phyloP scores from a whole-genome alignment of 2,113 vertebrate species.

The Apaloderma vittatum region DNA sequence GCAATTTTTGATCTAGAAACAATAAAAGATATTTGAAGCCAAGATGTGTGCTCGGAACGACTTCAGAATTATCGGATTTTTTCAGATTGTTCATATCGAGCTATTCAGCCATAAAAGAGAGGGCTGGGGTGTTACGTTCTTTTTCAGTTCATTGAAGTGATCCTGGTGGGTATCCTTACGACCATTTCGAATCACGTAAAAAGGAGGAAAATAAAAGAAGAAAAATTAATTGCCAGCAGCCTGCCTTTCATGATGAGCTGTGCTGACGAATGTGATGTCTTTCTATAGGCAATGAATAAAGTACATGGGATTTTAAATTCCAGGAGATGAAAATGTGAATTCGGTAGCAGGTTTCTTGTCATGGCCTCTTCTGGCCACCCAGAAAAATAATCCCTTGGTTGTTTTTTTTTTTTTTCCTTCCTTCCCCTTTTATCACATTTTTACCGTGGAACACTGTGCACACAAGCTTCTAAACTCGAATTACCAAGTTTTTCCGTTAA shows the following conservation, averaged over 20 bases:
- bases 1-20: constrained; percentile 1
- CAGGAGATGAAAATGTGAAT: background rate
- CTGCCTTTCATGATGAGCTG: background rate
- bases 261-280: background rate
- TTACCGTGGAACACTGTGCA: background rate
- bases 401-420: background rate
- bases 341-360: background rate
- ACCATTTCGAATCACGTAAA: background rate
- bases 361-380: background rate
- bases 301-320: background rate
- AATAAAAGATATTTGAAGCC: background rate
- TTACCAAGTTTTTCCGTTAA: background rate
- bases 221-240: background rate
- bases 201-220: background rate
- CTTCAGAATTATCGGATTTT: background rate
- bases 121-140: background rate
- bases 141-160: background rate
- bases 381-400: background rate
- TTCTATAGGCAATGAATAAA: background rate
- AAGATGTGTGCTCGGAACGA: background rate
- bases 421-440: background rate
- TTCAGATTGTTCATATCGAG: background rate
- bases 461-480: background rate
- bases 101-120: background rate
- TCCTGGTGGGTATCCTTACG: background rate